Conservation (phyloP, 1,140 invertebrate genomes). For the Dolichoris vasculosae region DNA sequence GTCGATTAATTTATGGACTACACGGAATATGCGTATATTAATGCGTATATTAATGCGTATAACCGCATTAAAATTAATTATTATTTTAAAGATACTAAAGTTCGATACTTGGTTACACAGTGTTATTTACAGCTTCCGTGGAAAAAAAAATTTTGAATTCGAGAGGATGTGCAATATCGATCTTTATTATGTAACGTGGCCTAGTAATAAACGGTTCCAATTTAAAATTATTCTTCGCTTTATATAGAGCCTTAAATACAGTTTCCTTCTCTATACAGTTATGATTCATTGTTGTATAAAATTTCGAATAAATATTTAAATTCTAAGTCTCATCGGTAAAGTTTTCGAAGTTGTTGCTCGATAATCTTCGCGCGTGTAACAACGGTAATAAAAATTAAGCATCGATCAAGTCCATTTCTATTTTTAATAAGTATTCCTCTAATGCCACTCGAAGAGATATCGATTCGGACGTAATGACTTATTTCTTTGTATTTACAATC, state of each 20-base stretch:
- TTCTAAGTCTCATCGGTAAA: not conserved
- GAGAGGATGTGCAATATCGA: not conserved
- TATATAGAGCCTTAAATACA: not conserved
- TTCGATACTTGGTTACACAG: too few species aligned
- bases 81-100: too few species aligned
- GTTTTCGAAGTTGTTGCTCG: not conserved
- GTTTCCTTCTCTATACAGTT: not conserved
- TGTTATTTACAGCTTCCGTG: too few species aligned
- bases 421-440: not conserved
- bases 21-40: too few species aligned
- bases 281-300: not conserved
- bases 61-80: too few species aligned
- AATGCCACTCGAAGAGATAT: too few species aligned
- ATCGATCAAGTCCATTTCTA: not conserved
- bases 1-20: too few species aligned
- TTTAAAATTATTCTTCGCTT: not conserved
- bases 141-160: too few species aligned
- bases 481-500: too few species aligned
- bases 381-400: not conserved
- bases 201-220: not conserved
- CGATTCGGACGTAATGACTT: too few species aligned
- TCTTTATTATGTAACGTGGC: not conserved
- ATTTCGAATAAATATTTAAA: not conserved
- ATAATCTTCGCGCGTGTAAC: not conserved
- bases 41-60: too few species aligned